A percentile compares a stretch with the other conserved stretches of the same genome.
These are phyloP conservation scores for Salmo trutta DNA, from an alignment of 2,797 vertebrate genomes.

Conservation along the genomic window DNA sequence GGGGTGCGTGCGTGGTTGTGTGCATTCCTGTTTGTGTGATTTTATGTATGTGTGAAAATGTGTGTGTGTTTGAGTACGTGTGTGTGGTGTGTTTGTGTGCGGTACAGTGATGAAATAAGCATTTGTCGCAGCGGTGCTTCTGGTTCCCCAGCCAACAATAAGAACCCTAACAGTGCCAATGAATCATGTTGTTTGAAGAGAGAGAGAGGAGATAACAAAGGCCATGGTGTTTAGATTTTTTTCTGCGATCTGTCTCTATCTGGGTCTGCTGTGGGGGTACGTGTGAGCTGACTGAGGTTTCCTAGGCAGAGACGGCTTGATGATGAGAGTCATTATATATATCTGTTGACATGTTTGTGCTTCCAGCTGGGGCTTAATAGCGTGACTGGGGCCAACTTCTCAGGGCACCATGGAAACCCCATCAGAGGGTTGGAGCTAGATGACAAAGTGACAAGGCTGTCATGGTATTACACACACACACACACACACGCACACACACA, in stretches of 20 bases:
- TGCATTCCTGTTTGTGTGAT: not conserved
- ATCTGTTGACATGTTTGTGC: constrained; percentile 43
- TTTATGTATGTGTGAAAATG: not conserved
- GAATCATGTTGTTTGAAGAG: constrained; percentile 52
- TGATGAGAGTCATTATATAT: constrained; percentile 39
- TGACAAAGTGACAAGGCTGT: constrained; percentile 32
- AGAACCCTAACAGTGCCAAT: constrained; percentile 49
- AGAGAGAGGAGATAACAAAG: constrained; percentile 58
- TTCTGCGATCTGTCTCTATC: constrained; percentile 20
- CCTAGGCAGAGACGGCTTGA: constrained; percentile 16
- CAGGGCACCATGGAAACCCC: constrained; percentile 25
- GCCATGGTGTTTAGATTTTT: constrained; percentile 56
- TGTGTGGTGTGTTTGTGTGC: not conserved
- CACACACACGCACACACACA: constrained; percentile 4
- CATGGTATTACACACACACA: constrained; percentile 16
- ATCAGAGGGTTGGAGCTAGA: constrained; percentile 35
- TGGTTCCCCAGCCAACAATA: constrained; percentile 51
- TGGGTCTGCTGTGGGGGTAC: constrained; percentile 30
- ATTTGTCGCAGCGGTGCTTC: constrained; percentile 35
- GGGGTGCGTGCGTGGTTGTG: too few relatives aligned
- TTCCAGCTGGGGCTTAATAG: constrained; percentile 24
- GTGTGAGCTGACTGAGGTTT: constrained; percentile 15
- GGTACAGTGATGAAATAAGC: constrained; percentile 20
- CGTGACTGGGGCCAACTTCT: constrained; percentile 10
- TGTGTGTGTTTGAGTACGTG: not conserved